phyloP scores from a whole-genome alignment of 2,113 vertebrate genomes.

The Perca flavescens region DNA sequence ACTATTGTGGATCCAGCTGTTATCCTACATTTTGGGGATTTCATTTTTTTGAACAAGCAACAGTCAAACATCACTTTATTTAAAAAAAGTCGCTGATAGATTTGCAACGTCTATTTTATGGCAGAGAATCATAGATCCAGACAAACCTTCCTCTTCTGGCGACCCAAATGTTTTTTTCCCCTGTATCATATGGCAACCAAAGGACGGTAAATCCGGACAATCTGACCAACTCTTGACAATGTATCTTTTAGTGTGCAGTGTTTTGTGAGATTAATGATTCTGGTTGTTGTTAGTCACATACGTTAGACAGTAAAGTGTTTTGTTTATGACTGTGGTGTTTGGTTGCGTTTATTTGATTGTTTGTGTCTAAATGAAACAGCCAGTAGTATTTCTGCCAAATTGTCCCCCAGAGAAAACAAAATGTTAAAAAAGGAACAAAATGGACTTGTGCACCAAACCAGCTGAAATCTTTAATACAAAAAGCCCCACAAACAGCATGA shows the following conservation, averaged over 20 bases:
- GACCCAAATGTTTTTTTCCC: slow-evolving; percentile 31
- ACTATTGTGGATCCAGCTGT: slow-evolving; percentile 38
- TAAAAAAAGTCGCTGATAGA: slow-evolving; percentile 22
- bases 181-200: slow-evolving; percentile 42
- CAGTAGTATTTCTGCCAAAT: slow-evolving; percentile 44
- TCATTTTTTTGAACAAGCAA: slow-evolving; percentile 26
- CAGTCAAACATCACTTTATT: slow-evolving; percentile 16
- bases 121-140: not conserved
- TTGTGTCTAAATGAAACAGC: slow-evolving; percentile 36
- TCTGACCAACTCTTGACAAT: slow-evolving; percentile 50
- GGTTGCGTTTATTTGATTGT: slow-evolving; percentile 63
- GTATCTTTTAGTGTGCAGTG: slow-evolving; percentile 2
- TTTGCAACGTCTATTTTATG: slow-evolving; percentile 30
- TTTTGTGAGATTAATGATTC: slow-evolving; percentile 37
- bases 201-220: slow-evolving; percentile 38
- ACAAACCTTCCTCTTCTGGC: slow-evolving; percentile 15
- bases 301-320: slow-evolving; percentile 43
- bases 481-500: not conserved
- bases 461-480: slow-evolving; percentile 5
- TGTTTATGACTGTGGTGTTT: slow-evolving; percentile 63
- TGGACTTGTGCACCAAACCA: slow-evolving; percentile 4
- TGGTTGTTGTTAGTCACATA: slow-evolving; percentile 49
- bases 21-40: slow-evolving; percentile 42
- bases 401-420: slow-evolving; percentile 37
- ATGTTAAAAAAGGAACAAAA: slow-evolving; percentile 31